These are phyloP conservation scores for Plecotus auritus DNA, from an alignment of 2,113 vertebrate genomes.

Conservation along the genomic window DNA sequence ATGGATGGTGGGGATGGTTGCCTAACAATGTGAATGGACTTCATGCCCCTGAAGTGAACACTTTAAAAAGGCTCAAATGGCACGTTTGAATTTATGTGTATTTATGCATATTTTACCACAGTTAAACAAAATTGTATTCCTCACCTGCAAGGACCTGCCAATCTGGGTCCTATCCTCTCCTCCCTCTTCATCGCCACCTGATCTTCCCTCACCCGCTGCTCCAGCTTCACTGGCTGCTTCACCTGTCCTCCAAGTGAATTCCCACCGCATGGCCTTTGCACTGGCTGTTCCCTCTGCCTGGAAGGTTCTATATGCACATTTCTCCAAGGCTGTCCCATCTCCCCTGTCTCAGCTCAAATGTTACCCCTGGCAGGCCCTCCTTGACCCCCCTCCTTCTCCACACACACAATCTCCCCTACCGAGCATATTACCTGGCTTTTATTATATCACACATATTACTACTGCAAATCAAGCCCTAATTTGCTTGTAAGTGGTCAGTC, in stretches of 20 bases:
- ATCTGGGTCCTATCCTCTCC: background rate
- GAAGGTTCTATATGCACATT: background rate
- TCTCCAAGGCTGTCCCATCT: background rate
- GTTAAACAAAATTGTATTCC: background rate
- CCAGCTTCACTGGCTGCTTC: background rate
- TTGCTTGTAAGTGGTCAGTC: too few species aligned
- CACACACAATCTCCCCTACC: background rate
- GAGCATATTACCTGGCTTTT: background rate
- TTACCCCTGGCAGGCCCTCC: background rate
- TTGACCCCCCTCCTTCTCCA: accelerated
- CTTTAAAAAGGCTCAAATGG: background rate
- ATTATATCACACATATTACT: background rate
- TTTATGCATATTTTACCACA: background rate
- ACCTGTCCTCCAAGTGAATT: too few species aligned
- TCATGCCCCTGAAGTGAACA: background rate
- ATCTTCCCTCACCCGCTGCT: background rate
- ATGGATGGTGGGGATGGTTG: background rate
- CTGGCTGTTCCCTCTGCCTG: background rate
- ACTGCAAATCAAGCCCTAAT: background rate
- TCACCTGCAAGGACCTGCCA: background rate
- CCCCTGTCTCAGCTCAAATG: background rate
- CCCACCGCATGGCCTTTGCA: background rate
- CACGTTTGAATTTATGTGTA: background rate
- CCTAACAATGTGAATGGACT: background rate
- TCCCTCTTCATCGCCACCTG: background rate